Evolutionary conservation across 2,888 invertebrate species (phyloP).

Genomic region (Buathra laborator): DNA sequence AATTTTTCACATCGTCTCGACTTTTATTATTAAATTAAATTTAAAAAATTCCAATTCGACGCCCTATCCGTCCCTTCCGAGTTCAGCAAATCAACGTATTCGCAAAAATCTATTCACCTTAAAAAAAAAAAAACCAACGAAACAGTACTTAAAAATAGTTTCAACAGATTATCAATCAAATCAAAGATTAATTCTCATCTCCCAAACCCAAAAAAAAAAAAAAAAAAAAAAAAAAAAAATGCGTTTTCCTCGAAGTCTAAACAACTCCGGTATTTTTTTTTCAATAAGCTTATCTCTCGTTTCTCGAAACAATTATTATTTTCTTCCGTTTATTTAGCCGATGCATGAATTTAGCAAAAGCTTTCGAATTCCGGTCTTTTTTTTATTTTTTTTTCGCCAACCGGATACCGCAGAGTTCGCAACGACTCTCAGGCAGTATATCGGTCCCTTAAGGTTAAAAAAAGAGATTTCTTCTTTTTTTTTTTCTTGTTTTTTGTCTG

Average conservation of each 20-base stretch:
- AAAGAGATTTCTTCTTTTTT: constrained; percentile 4
- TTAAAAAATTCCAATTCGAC: background rate
- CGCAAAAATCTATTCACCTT: constrained; percentile 5
- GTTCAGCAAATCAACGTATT: background rate
- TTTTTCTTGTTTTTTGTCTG: background rate
- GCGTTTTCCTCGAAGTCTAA: background rate
- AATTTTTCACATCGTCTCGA: constrained; percentile 29
- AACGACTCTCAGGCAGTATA: constrained; percentile 1
- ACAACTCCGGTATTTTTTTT: constrained; percentile 16
- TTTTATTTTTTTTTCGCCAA: background rate
- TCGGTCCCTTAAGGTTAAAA: background rate
- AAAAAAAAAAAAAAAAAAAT: background rate
- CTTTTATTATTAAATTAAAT: background rate
- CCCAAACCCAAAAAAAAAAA: background rate
- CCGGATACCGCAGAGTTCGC: background rate
- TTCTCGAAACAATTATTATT: background rate
- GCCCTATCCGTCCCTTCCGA: constrained; percentile 16
- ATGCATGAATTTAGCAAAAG: constrained; percentile 79
- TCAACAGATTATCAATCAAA: background rate
- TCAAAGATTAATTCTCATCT: background rate
- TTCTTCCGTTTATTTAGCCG: constrained; percentile 76
- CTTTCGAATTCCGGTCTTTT: constrained; percentile 53
- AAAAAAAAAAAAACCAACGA: background rate
- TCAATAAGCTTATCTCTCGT: constrained; percentile 42
- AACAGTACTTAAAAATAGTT: too few species aligned